Percentiles rank a stretch among this genome's conserved stretches.
phyloP scores from a whole-genome alignment of 2,888 invertebrate genomes.

The Temnothorax unifasciatus region DNA sequence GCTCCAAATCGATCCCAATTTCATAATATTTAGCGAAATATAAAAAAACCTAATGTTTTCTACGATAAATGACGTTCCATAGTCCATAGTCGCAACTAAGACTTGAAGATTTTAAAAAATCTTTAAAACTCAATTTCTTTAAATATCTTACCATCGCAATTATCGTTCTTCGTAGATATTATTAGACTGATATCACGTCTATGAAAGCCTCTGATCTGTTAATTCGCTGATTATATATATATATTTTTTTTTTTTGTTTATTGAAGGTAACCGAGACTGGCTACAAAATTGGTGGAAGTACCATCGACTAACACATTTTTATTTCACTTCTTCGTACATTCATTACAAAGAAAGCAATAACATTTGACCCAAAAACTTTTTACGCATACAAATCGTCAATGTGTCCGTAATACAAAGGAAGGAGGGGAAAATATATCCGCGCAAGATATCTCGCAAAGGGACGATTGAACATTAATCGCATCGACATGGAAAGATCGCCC shows the following conservation, averaged over 20 bases:
- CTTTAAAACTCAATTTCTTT: neutral
- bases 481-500: constrained; percentile 21
- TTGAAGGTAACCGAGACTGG: neutral
- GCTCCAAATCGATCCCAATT: neutral
- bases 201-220: neutral
- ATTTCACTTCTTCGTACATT: constrained; percentile 75
- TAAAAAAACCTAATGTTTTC: neutral
- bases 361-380: constrained; percentile 68
- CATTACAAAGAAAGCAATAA: constrained; percentile 77
- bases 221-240: neutral
- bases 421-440: constrained; percentile 55
- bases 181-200: neutral
- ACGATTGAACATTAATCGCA: constrained; percentile 50
- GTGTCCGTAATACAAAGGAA: constrained; percentile 56
- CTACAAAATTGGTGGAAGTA: constrained; percentile 19
- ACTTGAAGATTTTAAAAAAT: neutral
- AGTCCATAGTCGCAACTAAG: neutral
- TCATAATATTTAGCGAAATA: neutral
- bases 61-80: neutral
- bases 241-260: neutral
- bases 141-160: neutral
- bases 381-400: constrained; percentile 68
- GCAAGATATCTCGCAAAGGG: constrained; percentile 24
- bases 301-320: constrained; percentile 74
- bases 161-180: neutral